phyloP scores from a whole-genome alignment of 2,888 invertebrate genomes.

The Temnothorax rugatulus region DNA sequence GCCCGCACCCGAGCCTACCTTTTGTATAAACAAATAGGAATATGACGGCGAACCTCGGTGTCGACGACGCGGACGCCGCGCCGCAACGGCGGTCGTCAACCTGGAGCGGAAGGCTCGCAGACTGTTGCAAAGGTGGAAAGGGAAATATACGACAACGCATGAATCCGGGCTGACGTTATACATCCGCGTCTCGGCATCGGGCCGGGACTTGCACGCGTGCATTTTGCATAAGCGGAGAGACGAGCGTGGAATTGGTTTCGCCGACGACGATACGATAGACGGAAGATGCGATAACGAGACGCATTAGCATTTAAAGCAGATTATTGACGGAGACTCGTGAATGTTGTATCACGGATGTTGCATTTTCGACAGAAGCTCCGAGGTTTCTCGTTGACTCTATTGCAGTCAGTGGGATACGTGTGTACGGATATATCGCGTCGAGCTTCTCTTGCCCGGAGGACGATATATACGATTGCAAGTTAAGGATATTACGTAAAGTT shows the following conservation, averaged over 20 bases:
- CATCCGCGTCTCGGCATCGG: conserved; percentile 34
- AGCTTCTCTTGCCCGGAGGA: too few species aligned
- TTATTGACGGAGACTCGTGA: conserved; percentile 27
- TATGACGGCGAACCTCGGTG: not conserved
- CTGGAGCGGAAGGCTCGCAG: not conserved
- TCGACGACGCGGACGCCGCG: not conserved
- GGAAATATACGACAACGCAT: conserved; percentile 28
- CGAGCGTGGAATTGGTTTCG: conserved; percentile 46
- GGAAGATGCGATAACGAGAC: conserved; percentile 29
- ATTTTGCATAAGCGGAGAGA: conserved; percentile 54
- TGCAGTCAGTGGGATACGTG: not conserved
- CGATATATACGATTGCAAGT: not conserved
- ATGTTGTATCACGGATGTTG: conserved; percentile 14
- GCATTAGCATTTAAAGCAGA: conserved; percentile 35
- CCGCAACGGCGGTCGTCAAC: not conserved
- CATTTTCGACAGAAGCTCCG: not conserved
- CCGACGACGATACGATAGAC: conserved; percentile 32
- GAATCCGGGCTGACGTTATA: conserved; percentile 33
- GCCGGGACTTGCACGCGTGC: conserved; percentile 45
- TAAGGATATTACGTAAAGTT: not conserved
- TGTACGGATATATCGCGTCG: too few species aligned
- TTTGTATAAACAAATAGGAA: conserved; percentile 44
- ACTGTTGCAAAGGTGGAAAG: conserved; percentile 1
- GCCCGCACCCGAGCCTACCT: not conserved
- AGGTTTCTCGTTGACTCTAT: conserved; percentile 7